These are phyloP conservation scores for Tinamus guttatus DNA, from an alignment of 2,113 vertebrate genomes.

Conservation along the genomic window DNA sequence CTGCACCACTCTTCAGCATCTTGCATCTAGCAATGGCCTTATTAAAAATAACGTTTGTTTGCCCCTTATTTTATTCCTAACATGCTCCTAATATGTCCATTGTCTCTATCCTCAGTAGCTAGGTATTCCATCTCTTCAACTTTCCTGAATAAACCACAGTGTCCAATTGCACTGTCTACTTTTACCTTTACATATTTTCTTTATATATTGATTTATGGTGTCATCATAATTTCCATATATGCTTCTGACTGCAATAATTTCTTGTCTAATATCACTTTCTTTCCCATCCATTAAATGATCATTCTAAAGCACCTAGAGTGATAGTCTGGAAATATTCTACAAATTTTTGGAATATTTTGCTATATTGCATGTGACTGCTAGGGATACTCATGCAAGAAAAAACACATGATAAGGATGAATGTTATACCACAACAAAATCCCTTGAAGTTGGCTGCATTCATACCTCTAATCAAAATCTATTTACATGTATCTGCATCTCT, in stretches of 20 bases:
- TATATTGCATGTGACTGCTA: not conserved
- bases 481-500: not conserved
- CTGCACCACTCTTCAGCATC: not conserved
- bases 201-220: not conserved
- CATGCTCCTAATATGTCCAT: not conserved
- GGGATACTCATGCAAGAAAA: not conserved
- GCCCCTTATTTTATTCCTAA: not conserved
- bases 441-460: not conserved
- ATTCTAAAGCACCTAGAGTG: not conserved
- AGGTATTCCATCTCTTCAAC: not conserved
- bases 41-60: not conserved
- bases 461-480: not conserved
- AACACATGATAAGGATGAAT: not conserved
- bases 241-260: not conserved
- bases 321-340: not conserved
- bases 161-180: not conserved
- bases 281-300: not conserved
- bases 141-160: fast-evolving
- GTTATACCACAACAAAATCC: not conserved
- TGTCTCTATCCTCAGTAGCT: not conserved
- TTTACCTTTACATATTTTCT: not conserved
- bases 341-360: not conserved
- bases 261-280: not conserved
- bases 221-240: not conserved
- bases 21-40: not conserved